Base-by-base conservation (phyloP, 2,888 invertebrate species). In the Seladonia tumulorum region DNA sequence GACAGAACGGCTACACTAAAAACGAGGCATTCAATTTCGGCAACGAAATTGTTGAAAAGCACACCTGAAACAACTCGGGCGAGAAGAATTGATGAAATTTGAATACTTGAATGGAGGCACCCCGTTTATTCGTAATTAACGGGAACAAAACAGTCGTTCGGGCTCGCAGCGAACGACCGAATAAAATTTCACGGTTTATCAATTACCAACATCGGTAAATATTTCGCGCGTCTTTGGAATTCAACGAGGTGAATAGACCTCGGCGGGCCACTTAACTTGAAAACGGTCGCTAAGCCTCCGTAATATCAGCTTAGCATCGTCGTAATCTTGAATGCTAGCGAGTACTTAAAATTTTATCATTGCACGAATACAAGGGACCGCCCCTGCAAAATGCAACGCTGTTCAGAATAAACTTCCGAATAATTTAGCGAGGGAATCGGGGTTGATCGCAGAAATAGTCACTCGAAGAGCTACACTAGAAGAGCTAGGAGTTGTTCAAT, bases 321-420 rank as follows among this genome's bases (percentile, higher is more conserved):
- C 53, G 39, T 60, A 82, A 82, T 88, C 82, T 39, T 47, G 39
- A 74, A 70, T 77, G 63, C 71, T 47, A 70, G 70, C 73, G 53
- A 2, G 8, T 16, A 22, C 76, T 74, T 78, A 74, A 72, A 86
- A 81, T 57, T 76, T 78, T 76, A 84, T 76, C 29, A 45, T 22
- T 53, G 45, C 22, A 16, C 29, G 39, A 42, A 29, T 75, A 75
- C 81, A 57, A 18, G 53, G 7, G 60, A 73, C 68, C 42, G 66
- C 74, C 74, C 53, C 66, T 70, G 4, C 22, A 16, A 16, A 16
- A 0, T 22, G 14, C 29, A 18, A 16, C 29, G 35, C 12, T n/a
- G 39, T 53, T 66, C 60, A 45, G 53, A 76, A 81, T 16, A 18
- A 22, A 16, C 57, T n/a, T 16, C 22, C 22, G 39, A 39, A 57